Percentiles rank a stretch among this genome's conserved stretches.
Conservation (phyloP, 2,113 vertebrate species). For the Chitala chitala region DNA sequence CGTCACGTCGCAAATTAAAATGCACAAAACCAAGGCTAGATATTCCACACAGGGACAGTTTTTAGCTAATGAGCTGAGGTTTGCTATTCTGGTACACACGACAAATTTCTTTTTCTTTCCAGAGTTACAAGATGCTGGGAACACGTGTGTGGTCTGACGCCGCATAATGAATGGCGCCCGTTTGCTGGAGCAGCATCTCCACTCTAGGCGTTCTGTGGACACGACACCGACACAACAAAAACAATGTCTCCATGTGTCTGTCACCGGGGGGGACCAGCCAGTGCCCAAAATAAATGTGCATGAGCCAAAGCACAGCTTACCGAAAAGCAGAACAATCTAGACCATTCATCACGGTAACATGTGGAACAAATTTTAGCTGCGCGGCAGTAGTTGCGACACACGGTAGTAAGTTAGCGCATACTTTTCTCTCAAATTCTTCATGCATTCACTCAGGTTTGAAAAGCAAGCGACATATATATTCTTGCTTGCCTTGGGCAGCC, state of each 20-base stretch:
- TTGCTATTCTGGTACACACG: not conserved
- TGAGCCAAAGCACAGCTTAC: not conserved
- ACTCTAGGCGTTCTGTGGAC: too few species aligned
- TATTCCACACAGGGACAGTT: not conserved
- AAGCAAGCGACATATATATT: not conserved
- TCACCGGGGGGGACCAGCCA: too few species aligned
- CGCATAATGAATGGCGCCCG: too few species aligned
- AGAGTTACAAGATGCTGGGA: not conserved
- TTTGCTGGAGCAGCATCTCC: too few species aligned
- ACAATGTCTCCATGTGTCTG: not conserved
- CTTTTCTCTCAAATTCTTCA: not conserved
- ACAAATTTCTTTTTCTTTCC: not conserved
- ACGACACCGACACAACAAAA: too few species aligned
- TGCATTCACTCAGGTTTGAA: not conserved
- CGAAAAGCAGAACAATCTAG: not conserved
- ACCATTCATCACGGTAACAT: not conserved
- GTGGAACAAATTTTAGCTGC: too few species aligned
- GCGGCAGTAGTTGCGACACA: not conserved
- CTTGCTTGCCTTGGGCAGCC: not conserved
- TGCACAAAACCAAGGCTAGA: not conserved
- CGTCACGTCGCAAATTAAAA: not conserved
- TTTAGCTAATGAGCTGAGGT: slow-evolving; percentile 8
- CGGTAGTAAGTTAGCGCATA: not conserved
- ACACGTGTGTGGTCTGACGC: not conserved
- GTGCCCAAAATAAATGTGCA: not conserved